These are phyloP conservation scores for Cephus spinipes DNA, from an alignment of 2,888 invertebrate species.

Conservation along the genomic window DNA sequence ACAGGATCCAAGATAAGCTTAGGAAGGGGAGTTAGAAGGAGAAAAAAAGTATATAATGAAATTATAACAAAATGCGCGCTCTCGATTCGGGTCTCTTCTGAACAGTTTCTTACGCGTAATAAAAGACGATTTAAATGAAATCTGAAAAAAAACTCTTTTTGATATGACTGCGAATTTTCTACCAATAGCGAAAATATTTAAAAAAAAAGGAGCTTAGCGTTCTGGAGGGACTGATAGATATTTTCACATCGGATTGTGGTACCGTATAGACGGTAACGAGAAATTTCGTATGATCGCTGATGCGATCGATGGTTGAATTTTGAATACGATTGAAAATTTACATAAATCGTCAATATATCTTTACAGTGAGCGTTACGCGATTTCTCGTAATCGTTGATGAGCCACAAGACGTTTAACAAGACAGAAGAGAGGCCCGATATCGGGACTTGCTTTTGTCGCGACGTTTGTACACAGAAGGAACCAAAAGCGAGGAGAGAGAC, in stretches of 20 bases:
- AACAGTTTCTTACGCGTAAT: conserved; percentile 3
- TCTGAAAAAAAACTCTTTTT: conserved; percentile 49
- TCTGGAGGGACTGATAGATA: conserved; percentile 37
- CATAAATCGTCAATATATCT: not conserved
- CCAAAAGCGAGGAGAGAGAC: not conserved
- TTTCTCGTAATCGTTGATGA: not conserved
- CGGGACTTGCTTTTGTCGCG: not conserved
- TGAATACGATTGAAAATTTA: not conserved
- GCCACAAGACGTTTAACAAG: conserved; percentile 59
- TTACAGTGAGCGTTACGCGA: not conserved
- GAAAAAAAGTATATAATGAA: conserved; percentile 20
- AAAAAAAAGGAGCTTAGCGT: conserved; percentile 32
- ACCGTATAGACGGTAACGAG: not conserved
- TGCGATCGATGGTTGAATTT: not conserved
- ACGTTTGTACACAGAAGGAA: not conserved
- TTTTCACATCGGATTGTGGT: conserved; percentile 13
- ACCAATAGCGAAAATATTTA: conserved; percentile 37
- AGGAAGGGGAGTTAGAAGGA: conserved; percentile 26
- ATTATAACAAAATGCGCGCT: conserved; percentile 26
- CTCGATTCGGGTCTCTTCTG: conserved; percentile 48
- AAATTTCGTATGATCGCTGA: not conserved
- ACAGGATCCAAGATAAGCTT: conserved; percentile 30
- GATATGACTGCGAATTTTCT: conserved; percentile 63
- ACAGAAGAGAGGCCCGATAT: conserved; percentile 23
- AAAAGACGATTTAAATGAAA: conserved; percentile 29